Conservation (phyloP, 2,888 invertebrate genomes). For the Ariolimax columbianus region DNA sequence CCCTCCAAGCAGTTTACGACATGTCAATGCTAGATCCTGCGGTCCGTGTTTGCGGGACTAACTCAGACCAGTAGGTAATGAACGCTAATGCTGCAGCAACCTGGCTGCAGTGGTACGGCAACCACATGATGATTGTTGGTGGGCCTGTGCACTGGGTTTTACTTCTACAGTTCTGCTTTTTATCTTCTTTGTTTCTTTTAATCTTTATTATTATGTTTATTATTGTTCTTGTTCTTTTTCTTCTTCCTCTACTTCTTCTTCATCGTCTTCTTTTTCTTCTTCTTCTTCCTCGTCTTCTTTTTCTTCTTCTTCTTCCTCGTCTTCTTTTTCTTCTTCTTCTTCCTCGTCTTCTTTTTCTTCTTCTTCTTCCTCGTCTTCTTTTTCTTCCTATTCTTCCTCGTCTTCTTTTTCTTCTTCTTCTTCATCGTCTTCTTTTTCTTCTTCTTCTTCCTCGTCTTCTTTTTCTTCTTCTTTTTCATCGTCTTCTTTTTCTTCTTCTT, state of each 20-base stretch:
- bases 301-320: neutral
- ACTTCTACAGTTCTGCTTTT: too few species aligned
- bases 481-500: neutral
- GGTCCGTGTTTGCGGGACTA: neutral
- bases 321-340: too few species aligned
- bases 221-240: too few species aligned
- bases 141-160: neutral
- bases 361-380: too few species aligned
- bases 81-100: neutral
- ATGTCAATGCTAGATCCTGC: slow-evolving; percentile 7
- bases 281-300: neutral
- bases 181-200: too few species aligned
- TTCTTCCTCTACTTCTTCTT: too few species aligned
- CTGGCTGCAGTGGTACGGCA: neutral
- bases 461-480: neutral
- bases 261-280: too few species aligned
- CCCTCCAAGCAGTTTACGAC: slow-evolving; percentile 38
- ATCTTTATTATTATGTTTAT: too few species aligned
- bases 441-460: neutral
- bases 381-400: too few species aligned
- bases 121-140: neutral
- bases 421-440: neutral
- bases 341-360: too few species aligned
- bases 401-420: too few species aligned
- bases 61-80: slow-evolving; percentile 26